Conservation (phyloP, 2,797 vertebrate genomes). For the Glossophaga mutica region DNA sequence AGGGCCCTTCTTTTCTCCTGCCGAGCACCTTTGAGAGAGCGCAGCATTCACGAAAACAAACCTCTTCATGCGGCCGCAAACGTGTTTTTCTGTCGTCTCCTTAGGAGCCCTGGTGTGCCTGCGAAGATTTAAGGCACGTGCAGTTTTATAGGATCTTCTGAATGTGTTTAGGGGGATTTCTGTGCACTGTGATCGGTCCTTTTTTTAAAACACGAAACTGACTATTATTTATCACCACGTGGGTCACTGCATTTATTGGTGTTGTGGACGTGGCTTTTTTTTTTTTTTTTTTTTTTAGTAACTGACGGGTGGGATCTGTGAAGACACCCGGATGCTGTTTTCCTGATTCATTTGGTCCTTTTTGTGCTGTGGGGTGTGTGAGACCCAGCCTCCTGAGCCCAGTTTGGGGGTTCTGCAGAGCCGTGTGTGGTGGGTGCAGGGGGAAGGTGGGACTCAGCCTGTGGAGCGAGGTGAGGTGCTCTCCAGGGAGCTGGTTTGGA, state of each 20-base stretch:
- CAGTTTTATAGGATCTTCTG: slow-evolving; percentile 59
- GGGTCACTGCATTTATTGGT: slow-evolving; percentile 18
- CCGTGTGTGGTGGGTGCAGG: rapidly evolving
- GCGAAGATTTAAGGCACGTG: slow-evolving; percentile 67
- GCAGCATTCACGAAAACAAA: slow-evolving; percentile 76
- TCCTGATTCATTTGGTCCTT: neutral
- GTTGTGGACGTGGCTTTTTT: neutral
- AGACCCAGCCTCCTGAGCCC: neutral
- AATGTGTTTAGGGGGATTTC: slow-evolving; percentile 65
- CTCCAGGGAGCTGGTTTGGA: neutral
- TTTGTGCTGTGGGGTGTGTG: neutral
- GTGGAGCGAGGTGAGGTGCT: neutral
- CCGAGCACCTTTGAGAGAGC: slow-evolving; percentile 52
- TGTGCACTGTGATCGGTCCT: slow-evolving; percentile 46
- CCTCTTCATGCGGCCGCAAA: slow-evolving; percentile 74
- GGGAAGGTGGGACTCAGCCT: neutral
- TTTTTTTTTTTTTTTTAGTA: slow-evolving; percentile 50
- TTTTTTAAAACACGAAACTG: neutral
- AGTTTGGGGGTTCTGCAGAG: neutral
- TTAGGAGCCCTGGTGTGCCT: slow-evolving; percentile 66
- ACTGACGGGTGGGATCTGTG: neutral
- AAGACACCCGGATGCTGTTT: neutral
- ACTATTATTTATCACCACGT: slow-evolving; percentile 71
- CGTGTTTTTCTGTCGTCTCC: slow-evolving; percentile 73
- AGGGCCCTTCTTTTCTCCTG: neutral